phyloP scores from a whole-genome alignment of 2,888 invertebrate genomes.

The Lampropteryx suffumata region DNA sequence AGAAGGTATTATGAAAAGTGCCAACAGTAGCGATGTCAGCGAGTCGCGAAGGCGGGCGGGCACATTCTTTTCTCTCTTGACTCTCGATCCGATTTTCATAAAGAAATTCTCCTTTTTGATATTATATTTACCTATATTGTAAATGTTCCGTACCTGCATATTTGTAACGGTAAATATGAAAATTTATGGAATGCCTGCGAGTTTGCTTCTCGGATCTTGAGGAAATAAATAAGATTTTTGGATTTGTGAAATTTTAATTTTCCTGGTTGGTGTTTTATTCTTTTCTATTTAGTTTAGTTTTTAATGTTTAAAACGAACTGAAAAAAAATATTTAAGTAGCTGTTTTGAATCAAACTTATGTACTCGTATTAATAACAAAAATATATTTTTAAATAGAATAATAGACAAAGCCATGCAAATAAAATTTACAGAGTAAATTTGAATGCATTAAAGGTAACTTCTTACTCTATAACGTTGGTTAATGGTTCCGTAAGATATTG shows the following conservation, averaged over 20 bases:
- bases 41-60: slow-evolving; percentile 55
- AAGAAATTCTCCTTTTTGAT: slow-evolving; percentile 83
- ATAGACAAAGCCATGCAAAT: no score
- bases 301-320: no score
- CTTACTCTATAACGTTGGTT: no score
- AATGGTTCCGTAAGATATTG: slow-evolving; percentile 38
- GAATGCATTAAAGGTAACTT: no score
- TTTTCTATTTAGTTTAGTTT: no score
- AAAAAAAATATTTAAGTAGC: no score
- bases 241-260: slow-evolving; percentile 68
- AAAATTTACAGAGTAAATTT: no score
- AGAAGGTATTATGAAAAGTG: slow-evolving; percentile 54
- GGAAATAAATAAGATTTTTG: slow-evolving; percentile 66
- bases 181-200: slow-evolving; percentile 79
- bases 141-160: slow-evolving; percentile 83
- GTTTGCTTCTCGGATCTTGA: slow-evolving; percentile 65
- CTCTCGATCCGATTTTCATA: slow-evolving; percentile 80
- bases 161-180: slow-evolving; percentile 83
- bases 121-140: slow-evolving; percentile 79
- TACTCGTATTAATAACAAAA: no score
- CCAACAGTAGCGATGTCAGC: slow-evolving; percentile 39
- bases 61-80: slow-evolving; percentile 77
- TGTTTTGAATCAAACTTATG: no score
- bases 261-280: no score
- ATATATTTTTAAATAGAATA: no score